Evolutionary conservation across 2,113 vertebrate genomes (phyloP).

Genomic region (Origma solitaria): DNA sequence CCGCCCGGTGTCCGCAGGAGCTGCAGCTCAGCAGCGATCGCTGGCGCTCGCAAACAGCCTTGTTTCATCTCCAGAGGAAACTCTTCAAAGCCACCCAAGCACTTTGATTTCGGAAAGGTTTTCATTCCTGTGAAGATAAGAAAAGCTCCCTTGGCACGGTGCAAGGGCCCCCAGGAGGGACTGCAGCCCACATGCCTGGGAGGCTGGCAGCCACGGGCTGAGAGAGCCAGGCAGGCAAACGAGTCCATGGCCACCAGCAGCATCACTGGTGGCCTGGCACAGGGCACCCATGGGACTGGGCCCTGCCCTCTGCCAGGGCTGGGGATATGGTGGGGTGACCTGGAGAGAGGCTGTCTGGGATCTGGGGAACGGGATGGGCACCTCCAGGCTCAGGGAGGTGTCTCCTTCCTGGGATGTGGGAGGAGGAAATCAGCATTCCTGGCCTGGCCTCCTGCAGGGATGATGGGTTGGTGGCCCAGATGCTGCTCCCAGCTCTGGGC

Average conservation of each 20-base stretch:
- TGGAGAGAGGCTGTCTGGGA: neutral
- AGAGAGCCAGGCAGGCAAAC: neutral
- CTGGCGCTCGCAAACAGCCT: neutral
- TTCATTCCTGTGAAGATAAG: conserved; percentile 26
- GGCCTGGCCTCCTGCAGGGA: neutral
- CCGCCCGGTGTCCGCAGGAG: neutral
- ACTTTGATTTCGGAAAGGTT: conserved; percentile 49
- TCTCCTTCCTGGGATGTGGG: neutral
- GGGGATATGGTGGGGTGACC: neutral
- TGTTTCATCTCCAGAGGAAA: conserved; percentile 22
- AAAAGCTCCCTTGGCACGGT: neutral
- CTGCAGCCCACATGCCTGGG: neutral
- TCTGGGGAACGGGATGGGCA: neutral
- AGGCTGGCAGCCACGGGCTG: neutral
- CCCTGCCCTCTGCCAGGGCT: neutral
- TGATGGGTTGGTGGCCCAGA: rapidly evolving
- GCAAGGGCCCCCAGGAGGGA: neutral
- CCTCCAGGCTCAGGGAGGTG: neutral
- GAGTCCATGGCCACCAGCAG: neutral
- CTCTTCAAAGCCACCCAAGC: conserved; percentile 47
- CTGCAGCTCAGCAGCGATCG: neutral
- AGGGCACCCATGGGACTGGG: neutral
- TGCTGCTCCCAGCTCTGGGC: neutral
- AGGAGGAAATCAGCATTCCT: rapidly evolving
- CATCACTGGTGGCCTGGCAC: neutral